Conservation (phyloP, 2,113 vertebrate species). For the Corythoichthys intestinalis region DNA sequence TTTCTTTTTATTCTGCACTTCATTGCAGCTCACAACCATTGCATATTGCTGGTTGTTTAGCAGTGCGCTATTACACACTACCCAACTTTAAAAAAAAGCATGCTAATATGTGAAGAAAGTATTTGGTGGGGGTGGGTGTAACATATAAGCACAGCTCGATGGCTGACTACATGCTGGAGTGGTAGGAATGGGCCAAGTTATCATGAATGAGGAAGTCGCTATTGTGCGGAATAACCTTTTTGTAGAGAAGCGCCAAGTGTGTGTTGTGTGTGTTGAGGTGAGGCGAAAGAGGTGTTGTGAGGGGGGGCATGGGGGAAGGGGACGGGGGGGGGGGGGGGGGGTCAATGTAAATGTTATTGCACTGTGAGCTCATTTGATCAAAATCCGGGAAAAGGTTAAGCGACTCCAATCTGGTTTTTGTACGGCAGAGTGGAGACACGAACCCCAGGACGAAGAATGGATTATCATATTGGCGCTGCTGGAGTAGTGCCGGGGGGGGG, state of each 20-base stretch:
- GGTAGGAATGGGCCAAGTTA: too few species aligned
- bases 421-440: conserved; percentile 79
- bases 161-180: too few species aligned
- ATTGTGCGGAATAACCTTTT: too few species aligned
- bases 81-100: too few species aligned
- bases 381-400: conserved; percentile 82
- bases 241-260: conserved; percentile 10
- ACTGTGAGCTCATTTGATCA: conserved; percentile 82
- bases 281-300: conserved; percentile 11
- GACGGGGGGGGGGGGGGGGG: conserved; percentile 46
- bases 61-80: too few species aligned
- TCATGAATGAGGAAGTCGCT: too few species aligned
- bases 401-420: conserved; percentile 83
- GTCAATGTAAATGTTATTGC: conserved; percentile 85
- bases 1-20: too few species aligned
- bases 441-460: conserved; percentile 76
- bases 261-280: not conserved
- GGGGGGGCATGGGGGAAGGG: conserved; percentile 5
- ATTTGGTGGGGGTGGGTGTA: too few species aligned
- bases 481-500: not conserved
- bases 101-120: too few species aligned
- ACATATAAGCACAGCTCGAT: too few species aligned
- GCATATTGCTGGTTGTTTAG: too few species aligned
- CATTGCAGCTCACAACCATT: too few species aligned
- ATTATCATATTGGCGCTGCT: conserved; percentile 78